Conservation (phyloP, 2,888 invertebrate genomes). For the Panopea generosa region DNA sequence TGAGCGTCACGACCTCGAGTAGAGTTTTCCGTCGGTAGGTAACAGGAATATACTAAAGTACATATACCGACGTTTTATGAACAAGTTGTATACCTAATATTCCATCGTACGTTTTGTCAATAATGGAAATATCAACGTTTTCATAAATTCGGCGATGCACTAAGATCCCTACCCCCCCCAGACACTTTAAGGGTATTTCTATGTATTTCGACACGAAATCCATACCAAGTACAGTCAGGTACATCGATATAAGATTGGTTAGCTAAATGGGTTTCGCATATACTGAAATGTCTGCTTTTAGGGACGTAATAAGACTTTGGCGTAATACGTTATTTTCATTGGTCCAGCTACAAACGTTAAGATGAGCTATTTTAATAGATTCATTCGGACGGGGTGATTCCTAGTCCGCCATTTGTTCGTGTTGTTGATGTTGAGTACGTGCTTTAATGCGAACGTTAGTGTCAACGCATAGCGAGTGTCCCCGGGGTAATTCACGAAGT, state of each 20-base stretch:
- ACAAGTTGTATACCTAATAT: conserved; percentile 32
- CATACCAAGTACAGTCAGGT: conserved; percentile 38
- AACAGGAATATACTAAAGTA: conserved; percentile 7
- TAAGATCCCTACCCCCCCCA: conserved; percentile 46
- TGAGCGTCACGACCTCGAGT: conserved; percentile 25
- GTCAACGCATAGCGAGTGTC: conserved; percentile 25
- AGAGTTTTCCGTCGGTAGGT: too few relatives aligned
- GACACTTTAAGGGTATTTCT: conserved; percentile 39
- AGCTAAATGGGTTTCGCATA: conserved; percentile 45
- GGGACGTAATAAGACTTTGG: conserved; percentile 10
- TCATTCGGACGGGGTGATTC: conserved; percentile 27
- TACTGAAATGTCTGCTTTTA: conserved; percentile 39
- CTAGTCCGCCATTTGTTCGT: conserved; percentile 1
- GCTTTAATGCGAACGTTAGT: conserved; percentile 29
- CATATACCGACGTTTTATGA: background rate
- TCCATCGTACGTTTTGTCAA: conserved; percentile 35
- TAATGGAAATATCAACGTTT: conserved; percentile 18
- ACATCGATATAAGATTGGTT: conserved; percentile 13
- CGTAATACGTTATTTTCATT: conserved; percentile 32
- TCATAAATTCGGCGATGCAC: conserved; percentile 20
- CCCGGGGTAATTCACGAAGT: conserved; percentile 31
- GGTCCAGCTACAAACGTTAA: conserved; percentile 60
- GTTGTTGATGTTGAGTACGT: conserved; percentile 4
- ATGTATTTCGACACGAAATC: conserved; percentile 28
- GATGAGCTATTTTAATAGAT: conserved; percentile 32